These are phyloP conservation scores for Rafetus swinhoei DNA, from an alignment of 2,113 vertebrate genomes.

Conservation along the genomic window DNA sequence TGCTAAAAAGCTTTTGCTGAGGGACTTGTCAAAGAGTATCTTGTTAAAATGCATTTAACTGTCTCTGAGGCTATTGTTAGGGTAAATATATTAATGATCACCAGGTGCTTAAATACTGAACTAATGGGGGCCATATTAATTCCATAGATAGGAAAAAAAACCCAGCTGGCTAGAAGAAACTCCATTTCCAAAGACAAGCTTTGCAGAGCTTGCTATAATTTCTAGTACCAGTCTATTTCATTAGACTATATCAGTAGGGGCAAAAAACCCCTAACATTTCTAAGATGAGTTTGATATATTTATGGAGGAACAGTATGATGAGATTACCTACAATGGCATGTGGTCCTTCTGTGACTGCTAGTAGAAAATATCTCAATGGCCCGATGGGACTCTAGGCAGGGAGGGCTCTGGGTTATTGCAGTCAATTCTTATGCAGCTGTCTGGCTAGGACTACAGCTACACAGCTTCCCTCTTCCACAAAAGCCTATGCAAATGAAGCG, in stretches of 20 bases:
- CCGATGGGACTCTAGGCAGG: background rate
- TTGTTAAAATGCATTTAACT: no score
- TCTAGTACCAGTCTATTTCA: background rate
- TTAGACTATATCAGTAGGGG: background rate
- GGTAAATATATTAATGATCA: no score
- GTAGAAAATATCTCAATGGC: background rate
- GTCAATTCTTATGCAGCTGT: background rate
- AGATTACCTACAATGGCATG: background rate
- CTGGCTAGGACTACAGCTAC: background rate
- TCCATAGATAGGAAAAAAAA: background rate
- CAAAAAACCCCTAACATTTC: background rate
- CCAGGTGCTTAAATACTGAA: no score
- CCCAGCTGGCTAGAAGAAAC: fast-evolving
- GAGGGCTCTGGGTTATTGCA: background rate
- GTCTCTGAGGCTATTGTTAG: no score
- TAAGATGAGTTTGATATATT: background rate
- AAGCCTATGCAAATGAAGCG: no score
- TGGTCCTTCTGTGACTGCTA: background rate
- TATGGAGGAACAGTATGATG: background rate
- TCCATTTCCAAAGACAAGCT: background rate
- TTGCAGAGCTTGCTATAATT: background rate
- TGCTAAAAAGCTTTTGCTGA: no score
- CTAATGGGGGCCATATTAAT: background rate
- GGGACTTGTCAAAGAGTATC: no score
- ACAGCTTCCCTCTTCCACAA: no score